phyloP scores from a whole-genome alignment of 2,797 vertebrate species.

The Epinephelus coioides region DNA sequence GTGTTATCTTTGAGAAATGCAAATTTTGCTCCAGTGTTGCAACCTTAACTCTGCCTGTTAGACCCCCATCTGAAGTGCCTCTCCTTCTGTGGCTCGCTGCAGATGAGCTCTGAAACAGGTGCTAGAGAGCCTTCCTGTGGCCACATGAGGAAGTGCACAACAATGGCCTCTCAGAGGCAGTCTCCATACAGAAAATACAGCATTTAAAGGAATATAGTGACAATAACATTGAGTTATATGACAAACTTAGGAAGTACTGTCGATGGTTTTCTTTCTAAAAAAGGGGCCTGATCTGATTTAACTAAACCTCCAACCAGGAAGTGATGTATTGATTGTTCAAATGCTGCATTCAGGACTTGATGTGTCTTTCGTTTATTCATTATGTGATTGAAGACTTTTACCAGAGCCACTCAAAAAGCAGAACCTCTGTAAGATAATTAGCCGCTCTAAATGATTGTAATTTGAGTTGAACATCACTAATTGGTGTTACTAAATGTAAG shows the following conservation, averaged over 20 bases:
- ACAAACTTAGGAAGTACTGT: neutral
- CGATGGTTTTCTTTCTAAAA: neutral
- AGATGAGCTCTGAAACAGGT: constrained; percentile 33
- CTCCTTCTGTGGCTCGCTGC: constrained; percentile 5
- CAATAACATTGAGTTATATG: neutral
- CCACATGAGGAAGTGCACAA: neutral
- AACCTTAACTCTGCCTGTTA: constrained; percentile 28
- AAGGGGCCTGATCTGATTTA: neutral
- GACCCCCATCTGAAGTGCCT: constrained; percentile 26
- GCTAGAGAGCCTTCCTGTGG: constrained; percentile 60
- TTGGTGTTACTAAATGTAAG: constrained; percentile 74
- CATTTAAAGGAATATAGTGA: constrained; percentile 4
- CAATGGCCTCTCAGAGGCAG: neutral
- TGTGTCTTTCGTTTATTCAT: constrained; percentile 47
- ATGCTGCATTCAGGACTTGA: neutral
- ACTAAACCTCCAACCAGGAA: neutral
- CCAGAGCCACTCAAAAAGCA: constrained; percentile 40
- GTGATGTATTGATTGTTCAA: neutral
- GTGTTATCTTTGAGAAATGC: constrained; percentile 33
- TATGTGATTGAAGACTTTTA: constrained; percentile 49
- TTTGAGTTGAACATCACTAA: constrained; percentile 71
- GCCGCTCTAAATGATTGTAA: constrained; percentile 63
- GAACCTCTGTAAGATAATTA: constrained; percentile 55
- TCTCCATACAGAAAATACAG: neutral
- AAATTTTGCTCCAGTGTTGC: constrained; percentile 39